Evolutionary conservation across 2,888 invertebrate genomes (phyloP), one percentile per base, ranked within the genome.

Genomic region (Thymelicus acteon): DNA sequence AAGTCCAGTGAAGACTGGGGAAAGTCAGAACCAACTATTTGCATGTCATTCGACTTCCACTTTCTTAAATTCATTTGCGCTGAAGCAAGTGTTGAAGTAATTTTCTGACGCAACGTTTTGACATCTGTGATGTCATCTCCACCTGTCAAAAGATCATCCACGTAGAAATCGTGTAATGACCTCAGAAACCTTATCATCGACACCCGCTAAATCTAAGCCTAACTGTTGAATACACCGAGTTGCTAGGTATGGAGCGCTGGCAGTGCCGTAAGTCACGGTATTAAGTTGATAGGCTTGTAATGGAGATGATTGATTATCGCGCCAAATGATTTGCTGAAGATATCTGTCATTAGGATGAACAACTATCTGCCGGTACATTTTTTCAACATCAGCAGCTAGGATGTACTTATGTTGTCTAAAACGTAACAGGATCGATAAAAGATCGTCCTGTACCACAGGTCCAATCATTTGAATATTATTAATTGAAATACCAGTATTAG

Each of bases 251-350:
- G 44, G 24, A 7, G 39, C 39, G 7, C 7, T 7, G 7, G 39
- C 39, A 0, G 39, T 40, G 6, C 39, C 39, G 7, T 40, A 40
- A 7, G 39, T 40, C 0, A 40, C 39, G 6, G 39, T 40, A 40
- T 40, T 40, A 40, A 40, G 61, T 24, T 47, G 47, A 2, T 40
- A 62, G 12, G 19, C 24, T 13, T 48, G 19, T 24, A 62, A n/a
- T 13, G 44, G 44, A 15, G 10, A 12, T 7, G 44, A 4, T 4
- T 19, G 12, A 19, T 31, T 13, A 6, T 62, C 61, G 6, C 47
- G 61, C 61, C 61, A 62, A 19, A 62, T 19, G 10, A 62, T 62
- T 13, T 44, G n/a, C 24, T 62, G 61, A 24, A 62, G 47, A n/a
- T 62, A 19, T 19, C 7, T 62, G 47, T 24, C 44, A 24, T 13